A percentile compares a stretch with the other conserved stretches of the same genome.
Evolutionary conservation across 2,888 invertebrate genomes (phyloP).

Genomic region (Cordilura impudica): DNA sequence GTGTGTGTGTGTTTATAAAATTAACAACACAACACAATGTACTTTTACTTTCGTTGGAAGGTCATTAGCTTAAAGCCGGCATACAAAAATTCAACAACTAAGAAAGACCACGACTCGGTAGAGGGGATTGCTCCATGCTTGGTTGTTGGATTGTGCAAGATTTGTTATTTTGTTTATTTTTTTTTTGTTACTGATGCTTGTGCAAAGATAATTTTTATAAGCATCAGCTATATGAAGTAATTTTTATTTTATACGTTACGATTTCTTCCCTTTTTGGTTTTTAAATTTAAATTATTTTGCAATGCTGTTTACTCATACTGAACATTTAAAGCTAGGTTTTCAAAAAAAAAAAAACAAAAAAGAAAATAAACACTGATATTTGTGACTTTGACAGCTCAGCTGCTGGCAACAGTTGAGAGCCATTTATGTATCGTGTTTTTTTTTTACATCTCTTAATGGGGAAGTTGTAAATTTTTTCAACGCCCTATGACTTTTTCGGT

Average conservation of each 20-base stretch:
- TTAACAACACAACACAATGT: not conserved
- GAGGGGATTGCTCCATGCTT: not conserved
- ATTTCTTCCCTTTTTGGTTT: slow-evolving; percentile 31
- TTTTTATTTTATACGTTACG: slow-evolving; percentile 33
- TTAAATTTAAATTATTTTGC: slow-evolving; percentile 50
- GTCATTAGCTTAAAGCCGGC: slow-evolving; percentile 65
- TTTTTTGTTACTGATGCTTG: slow-evolving; percentile 24
- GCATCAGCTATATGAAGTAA: slow-evolving; percentile 56
- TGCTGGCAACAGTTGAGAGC: slow-evolving; percentile 5
- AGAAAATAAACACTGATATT: not conserved
- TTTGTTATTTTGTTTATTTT: slow-evolving; percentile 34
- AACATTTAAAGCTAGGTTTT: slow-evolving; percentile 17
- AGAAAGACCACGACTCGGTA: slow-evolving; percentile 8
- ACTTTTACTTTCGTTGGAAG: slow-evolving; percentile 76
- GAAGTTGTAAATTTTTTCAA: slow-evolving; percentile 47
- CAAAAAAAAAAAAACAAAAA: not conserved
- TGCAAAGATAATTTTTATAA: slow-evolving; percentile 38
- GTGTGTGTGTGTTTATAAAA: not conserved
- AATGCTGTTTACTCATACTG: slow-evolving; percentile 35
- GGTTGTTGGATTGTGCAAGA: slow-evolving; percentile 42
- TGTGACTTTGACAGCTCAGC: slow-evolving; percentile 49
- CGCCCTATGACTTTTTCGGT: slow-evolving; percentile 46
- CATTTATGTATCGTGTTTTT: slow-evolving; percentile 2
- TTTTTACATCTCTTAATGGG: slow-evolving; percentile 12
- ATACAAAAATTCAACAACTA: not conserved